Percentiles rank a stretch among this genome's conserved stretches.
phyloP scores from a whole-genome alignment of 2,888 invertebrate genomes.

The Caenorhabditis imperialis region DNA sequence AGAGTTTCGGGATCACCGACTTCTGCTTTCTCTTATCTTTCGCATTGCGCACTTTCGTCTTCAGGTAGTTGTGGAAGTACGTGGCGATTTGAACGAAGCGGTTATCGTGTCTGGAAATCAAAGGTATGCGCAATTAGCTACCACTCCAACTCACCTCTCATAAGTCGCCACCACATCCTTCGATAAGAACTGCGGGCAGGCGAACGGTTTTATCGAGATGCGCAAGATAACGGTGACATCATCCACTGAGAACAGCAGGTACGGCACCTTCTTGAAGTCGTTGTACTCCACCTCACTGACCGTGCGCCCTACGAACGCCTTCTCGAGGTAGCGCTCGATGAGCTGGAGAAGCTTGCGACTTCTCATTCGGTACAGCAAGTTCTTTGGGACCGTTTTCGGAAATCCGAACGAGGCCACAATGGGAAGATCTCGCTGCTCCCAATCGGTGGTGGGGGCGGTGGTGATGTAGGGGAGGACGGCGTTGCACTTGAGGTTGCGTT shows the following conservation, averaged over 20 bases:
- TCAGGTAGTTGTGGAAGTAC: slow-evolving; percentile 20
- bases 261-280: slow-evolving; percentile 13
- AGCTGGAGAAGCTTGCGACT: slow-evolving; percentile 21
- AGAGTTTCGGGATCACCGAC: slow-evolving; percentile 30
- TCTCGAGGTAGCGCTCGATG: neutral
- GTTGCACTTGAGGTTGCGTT: slow-evolving; percentile 16
- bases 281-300: slow-evolving; percentile 20
- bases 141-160: neutral
- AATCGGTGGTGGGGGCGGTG: slow-evolving; percentile 8
- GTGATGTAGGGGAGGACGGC: slow-evolving; percentile 31
- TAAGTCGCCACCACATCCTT: slow-evolving; percentile 18
- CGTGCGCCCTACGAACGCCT: slow-evolving; percentile 2
- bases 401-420: slow-evolving; percentile 30
- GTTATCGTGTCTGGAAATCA: slow-evolving; percentile 11
- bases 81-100: slow-evolving; percentile 20
- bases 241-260: slow-evolving; percentile 16
- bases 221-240: slow-evolving; percentile 20
- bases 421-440: slow-evolving; percentile 27
- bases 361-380: slow-evolving; percentile 1
- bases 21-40: slow-evolving; percentile 23
- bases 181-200: slow-evolving; percentile 13
- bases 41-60: slow-evolving; percentile 16
- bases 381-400: slow-evolving; percentile 8
- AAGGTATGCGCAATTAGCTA: neutral
- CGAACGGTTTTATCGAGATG: slow-evolving; percentile 39